A percentile compares a stretch with the other conserved stretches of the same genome.
Evolutionary conservation across 2,113 vertebrate species (phyloP).

Genomic region (Chitala chitala): DNA sequence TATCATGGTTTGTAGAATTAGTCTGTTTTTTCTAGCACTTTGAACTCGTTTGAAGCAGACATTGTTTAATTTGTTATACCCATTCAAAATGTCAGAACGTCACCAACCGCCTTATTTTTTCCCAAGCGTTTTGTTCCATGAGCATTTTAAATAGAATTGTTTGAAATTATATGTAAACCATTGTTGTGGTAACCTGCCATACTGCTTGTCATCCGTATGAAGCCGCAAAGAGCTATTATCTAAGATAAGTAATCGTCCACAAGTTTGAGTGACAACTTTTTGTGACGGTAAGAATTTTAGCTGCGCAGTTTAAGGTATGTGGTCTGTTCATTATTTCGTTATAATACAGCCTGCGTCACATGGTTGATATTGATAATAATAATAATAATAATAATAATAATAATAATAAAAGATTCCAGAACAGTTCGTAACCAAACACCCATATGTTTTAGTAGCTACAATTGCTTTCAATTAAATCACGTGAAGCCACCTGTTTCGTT

Average conservation of each 20-base stretch:
- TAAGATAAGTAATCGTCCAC: background rate
- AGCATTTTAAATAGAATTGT: background rate
- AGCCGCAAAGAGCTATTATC: background rate
- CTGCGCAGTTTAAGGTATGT: background rate
- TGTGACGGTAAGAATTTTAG: background rate
- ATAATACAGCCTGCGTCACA: background rate
- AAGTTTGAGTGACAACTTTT: conserved; percentile 7
- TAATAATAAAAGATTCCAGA: background rate
- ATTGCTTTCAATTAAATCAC: background rate
- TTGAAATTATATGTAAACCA: background rate
- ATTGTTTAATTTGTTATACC: conserved; percentile 7
- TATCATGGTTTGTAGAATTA: conserved; percentile 6
- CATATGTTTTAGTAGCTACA: background rate
- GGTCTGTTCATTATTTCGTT: conserved; percentile 3
- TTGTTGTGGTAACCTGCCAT: background rate
- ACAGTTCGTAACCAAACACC: conserved; percentile 3
- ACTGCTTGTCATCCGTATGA: background rate
- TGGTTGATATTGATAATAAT: background rate
- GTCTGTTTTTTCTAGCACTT: background rate
- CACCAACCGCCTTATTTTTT: background rate
- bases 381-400: background rate
- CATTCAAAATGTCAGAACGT: background rate
- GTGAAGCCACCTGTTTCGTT: background rate
- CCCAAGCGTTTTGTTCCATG: background rate
- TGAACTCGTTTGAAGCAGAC: background rate